These are phyloP conservation scores for Drosophila melanosoma DNA, from an alignment of 2,888 invertebrate genomes.

Conservation along the genomic window DNA sequence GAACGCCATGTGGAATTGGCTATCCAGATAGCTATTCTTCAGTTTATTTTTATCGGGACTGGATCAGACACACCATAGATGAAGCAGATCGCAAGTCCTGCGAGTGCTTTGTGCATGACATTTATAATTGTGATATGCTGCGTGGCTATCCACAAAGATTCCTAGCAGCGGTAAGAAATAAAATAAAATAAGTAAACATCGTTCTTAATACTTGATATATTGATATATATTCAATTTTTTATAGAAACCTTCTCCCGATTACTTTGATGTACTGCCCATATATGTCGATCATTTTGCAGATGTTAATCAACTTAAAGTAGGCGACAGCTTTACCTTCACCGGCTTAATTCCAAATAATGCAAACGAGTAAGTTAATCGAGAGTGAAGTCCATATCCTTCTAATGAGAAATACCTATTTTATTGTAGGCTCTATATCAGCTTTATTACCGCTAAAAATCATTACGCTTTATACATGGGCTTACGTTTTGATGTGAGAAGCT, in stretches of 20 bases:
- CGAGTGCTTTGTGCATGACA: conserved; percentile 55
- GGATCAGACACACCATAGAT: conserved; percentile 66
- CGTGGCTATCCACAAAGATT: conserved; percentile 78
- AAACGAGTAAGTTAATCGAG: conserved; percentile 26
- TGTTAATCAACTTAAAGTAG: conserved; percentile 24
- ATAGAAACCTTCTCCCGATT: conserved; percentile 10
- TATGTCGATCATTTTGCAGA: conserved; percentile 3
- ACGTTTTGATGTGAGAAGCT: conserved; percentile 4
- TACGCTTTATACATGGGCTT: conserved; percentile 83
- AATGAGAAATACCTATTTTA: not conserved
- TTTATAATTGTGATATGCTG: conserved; percentile 36
- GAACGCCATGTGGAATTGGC: conserved; percentile 81
- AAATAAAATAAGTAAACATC: not conserved
- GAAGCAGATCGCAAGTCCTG: conserved; percentile 57
- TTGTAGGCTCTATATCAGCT: not conserved
- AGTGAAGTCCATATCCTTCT: not conserved
- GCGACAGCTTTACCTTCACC: conserved; percentile 35
- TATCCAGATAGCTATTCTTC: conserved; percentile 80
- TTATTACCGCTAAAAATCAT: too few species aligned
- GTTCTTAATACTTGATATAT: not conserved
- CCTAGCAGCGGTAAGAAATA: conserved; percentile 64
- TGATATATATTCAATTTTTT: conserved; percentile 9
- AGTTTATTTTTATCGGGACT: conserved; percentile 72
- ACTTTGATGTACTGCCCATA: not conserved
- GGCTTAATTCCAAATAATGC: conserved; percentile 23